Percentiles rank a stretch among this genome's conserved stretches.
Evolutionary conservation across 2,797 vertebrate genomes (phyloP).

Genomic region (Nyctibius grandis): DNA sequence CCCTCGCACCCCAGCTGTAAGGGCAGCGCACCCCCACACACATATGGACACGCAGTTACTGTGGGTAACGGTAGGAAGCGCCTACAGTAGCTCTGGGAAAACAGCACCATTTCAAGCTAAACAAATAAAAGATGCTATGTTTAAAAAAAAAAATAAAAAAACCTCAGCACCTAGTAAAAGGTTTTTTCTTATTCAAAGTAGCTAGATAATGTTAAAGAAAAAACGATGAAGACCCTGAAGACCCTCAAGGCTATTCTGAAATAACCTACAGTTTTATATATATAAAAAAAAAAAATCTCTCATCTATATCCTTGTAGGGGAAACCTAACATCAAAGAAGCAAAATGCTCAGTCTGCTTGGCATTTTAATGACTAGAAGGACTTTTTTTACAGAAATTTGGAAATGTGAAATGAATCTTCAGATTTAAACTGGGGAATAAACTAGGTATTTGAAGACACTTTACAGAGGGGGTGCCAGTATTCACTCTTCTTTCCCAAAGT

Average conservation of each 20-base stretch:
- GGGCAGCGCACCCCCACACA: background rate
- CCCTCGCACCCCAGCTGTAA: background rate
- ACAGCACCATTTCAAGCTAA: background rate
- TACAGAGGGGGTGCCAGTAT: background rate
- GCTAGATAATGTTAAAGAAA: background rate
- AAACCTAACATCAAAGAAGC: background rate
- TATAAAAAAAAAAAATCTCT: background rate
- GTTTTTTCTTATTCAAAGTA: background rate
- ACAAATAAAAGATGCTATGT: background rate
- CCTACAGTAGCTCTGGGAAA: background rate
- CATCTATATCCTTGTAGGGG: background rate
- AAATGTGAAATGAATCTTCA: background rate
- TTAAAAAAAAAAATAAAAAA: background rate
- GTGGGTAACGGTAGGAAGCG: background rate
- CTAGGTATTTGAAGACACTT: background rate
- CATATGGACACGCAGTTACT: background rate
- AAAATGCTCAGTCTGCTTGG: background rate
- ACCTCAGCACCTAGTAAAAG: background rate
- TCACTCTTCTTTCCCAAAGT: background rate
- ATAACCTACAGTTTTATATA: background rate
- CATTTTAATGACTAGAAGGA: background rate
- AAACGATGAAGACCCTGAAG: background rate
- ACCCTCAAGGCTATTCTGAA: background rate
- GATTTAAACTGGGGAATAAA: background rate
- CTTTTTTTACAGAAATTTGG: background rate